A percentile compares a stretch with the other conserved stretches of the same genome.
These are phyloP conservation scores for Laticauda laticaudata DNA, from an alignment of 2,113 vertebrate species.

Conservation along the genomic window DNA sequence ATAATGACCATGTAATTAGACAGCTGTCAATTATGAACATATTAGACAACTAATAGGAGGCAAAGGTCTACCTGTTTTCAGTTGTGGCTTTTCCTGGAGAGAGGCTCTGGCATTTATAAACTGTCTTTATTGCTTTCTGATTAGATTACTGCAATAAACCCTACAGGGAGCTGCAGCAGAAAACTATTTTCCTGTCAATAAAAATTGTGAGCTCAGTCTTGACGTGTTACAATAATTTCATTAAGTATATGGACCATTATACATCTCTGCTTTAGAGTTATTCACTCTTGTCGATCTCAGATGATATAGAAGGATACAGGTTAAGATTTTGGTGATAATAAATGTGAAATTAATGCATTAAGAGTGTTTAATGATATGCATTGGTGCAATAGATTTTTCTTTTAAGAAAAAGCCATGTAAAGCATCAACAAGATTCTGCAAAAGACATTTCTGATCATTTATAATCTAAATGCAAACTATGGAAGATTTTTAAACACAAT, in stretches of 20 bases:
- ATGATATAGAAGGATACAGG: background rate
- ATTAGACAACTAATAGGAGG: background rate
- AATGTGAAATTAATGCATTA: background rate
- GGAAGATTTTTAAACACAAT: background rate
- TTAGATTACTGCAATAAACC: background rate
- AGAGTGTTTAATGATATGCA: background rate
- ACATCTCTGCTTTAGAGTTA: slow-evolving; percentile 18
- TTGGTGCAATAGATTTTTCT: background rate
- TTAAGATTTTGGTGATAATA: background rate
- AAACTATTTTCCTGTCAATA: background rate
- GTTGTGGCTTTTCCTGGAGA: background rate
- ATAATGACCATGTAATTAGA: background rate
- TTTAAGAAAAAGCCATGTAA: background rate
- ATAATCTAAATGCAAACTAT: background rate
- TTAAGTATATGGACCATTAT: background rate
- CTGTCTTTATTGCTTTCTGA: background rate
- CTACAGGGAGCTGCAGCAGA: background rate
- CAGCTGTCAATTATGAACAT: background rate
- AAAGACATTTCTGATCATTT: background rate
- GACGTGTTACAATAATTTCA: background rate
- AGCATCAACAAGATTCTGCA: background rate
- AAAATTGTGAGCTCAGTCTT: background rate
- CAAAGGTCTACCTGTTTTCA: background rate
- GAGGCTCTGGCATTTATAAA: background rate
- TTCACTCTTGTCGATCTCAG: background rate